A percentile compares a stretch with the other conserved stretches of the same genome.
These are phyloP conservation scores for Macrophya alboannulata DNA, from an alignment of 2,888 invertebrate species.

Conservation along the genomic window DNA sequence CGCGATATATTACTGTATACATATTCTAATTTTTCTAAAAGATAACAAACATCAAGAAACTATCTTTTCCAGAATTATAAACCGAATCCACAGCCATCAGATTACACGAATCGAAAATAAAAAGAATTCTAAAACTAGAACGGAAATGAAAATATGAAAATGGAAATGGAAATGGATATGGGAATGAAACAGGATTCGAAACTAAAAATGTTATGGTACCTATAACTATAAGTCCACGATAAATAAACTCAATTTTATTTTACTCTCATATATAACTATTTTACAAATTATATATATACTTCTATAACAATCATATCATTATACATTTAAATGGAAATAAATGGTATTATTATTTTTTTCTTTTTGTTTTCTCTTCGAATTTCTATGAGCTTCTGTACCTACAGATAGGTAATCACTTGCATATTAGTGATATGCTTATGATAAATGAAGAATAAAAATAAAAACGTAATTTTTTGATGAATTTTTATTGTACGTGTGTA, in stretches of 20 bases:
- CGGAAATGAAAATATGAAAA: neutral
- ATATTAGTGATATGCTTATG: neutral
- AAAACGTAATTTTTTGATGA: neutral
- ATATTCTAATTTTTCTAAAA: too few relatives aligned
- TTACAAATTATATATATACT: constrained; percentile 13
- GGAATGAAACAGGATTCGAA: neutral
- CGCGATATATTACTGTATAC: too few relatives aligned
- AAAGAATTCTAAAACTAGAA: neutral
- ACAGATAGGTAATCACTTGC: neutral
- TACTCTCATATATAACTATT: constrained; percentile 7
- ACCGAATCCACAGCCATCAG: neutral
- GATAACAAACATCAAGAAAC: too few relatives aligned
- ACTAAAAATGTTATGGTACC: neutral
- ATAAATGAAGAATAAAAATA: neutral
- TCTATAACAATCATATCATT: neutral
- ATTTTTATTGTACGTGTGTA: neutral
- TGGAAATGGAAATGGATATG: neutral
- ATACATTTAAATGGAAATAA: neutral
- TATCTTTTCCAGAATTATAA: neutral
- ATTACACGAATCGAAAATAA: neutral
- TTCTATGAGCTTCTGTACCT: neutral
- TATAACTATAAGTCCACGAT: constrained; percentile 14
- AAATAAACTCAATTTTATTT: constrained; percentile 47
- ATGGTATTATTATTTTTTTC: neutral
- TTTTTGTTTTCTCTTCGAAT: neutral